Evolutionary conservation across 2,113 vertebrate species (phyloP).

Genomic region (Opisthocomus hoazin): DNA sequence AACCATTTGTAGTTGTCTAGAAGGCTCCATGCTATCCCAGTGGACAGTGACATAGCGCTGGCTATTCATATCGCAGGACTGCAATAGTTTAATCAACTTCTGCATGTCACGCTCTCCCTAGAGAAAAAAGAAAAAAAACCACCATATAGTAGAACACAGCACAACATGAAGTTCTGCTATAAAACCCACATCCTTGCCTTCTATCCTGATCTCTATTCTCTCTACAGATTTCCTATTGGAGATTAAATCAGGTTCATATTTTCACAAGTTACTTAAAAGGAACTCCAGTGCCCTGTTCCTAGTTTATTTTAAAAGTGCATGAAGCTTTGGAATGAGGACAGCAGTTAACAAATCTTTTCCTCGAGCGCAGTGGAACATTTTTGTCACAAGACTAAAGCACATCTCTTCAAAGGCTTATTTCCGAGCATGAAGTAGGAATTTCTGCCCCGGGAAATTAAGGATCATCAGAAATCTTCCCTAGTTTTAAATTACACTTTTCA

Average conservation of each 20-base stretch:
- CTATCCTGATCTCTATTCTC: neutral
- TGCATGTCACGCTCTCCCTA: neutral
- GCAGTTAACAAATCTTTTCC: conserved; percentile 29
- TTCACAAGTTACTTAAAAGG: neutral
- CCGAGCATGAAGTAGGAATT: neutral
- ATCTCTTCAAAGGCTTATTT: conserved; percentile 32
- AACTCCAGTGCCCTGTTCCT: neutral
- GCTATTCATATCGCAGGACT: neutral
- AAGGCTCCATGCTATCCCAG: neutral
- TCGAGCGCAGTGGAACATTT: neutral
- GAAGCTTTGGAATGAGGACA: neutral
- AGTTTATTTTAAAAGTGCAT: neutral
- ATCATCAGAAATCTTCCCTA: neutral
- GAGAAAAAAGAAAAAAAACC: neutral
- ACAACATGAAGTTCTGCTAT: neutral
- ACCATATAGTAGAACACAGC: neutral
- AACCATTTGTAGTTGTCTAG: neutral
- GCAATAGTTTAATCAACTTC: neutral
- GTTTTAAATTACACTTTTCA: neutral
- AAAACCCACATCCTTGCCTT: neutral
- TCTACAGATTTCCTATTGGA: neutral
- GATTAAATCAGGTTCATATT: neutral
- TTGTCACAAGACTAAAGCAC: conserved; percentile 3
- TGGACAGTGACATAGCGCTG: neutral
- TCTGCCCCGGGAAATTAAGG: conserved; percentile 15